These are phyloP conservation scores for Pinna nobilis DNA, from an alignment of 1,140 invertebrate genomes.

Conservation along the genomic window DNA sequence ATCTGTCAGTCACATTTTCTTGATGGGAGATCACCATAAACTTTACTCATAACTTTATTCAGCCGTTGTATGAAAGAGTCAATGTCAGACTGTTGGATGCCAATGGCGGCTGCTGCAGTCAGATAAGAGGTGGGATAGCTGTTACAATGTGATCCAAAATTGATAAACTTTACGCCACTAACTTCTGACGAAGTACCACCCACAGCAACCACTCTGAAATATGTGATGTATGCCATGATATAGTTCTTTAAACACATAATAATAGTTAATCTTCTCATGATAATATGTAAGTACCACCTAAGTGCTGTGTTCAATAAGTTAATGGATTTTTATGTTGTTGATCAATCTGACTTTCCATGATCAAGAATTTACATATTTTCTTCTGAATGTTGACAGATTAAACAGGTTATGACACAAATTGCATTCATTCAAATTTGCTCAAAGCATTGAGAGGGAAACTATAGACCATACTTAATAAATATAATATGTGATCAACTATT, in stretches of 20 bases:
- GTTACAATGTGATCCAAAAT: constrained; percentile 83
- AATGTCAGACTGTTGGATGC: constrained; percentile 82
- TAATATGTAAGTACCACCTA: neutral
- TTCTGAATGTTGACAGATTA: neutral
- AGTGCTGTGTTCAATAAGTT: neutral
- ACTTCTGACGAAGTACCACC: constrained; percentile 47
- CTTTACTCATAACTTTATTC: constrained; percentile 76
- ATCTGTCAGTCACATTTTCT: no score
- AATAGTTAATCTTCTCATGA: neutral
- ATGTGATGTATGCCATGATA: neutral
- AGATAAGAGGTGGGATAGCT: constrained; percentile 81
- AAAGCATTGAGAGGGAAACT: no score
- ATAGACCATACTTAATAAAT: no score
- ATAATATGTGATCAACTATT: no score
- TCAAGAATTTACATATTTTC: neutral
- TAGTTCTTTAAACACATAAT: neutral
- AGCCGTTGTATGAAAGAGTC: constrained; percentile 81
- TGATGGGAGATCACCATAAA: no score
- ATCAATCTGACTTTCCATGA: neutral
- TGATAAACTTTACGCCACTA: constrained; percentile 72
- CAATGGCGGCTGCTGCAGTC: constrained; percentile 83
- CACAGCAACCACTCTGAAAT: constrained; percentile 68
- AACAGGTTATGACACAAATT: neutral
- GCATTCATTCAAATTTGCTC: no score
- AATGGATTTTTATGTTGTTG: neutral